Conservation (phyloP, 2,797 vertebrate species). For the Micropoecilia bifurca region DNA sequence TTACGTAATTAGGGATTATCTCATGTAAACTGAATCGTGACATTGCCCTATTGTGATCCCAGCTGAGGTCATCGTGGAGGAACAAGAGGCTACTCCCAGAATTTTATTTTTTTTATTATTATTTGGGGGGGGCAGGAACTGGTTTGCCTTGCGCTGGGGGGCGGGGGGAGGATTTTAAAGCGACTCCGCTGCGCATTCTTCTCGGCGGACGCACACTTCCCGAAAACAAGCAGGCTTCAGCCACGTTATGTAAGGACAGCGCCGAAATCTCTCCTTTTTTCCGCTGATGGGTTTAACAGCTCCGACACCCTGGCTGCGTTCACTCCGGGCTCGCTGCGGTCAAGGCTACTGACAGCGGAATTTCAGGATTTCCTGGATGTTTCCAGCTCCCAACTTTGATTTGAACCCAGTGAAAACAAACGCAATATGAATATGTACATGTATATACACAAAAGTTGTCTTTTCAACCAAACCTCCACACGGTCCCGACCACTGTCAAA, state of each 20-base stretch:
- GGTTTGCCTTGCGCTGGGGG: constrained; percentile 6
- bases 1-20: constrained; percentile 38
- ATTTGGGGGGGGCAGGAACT: neutral
- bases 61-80: constrained; percentile 15
- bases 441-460: neutral
- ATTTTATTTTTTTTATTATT: neutral
- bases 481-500: constrained; percentile 47
- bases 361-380: constrained; percentile 28
- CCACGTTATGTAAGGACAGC: constrained; percentile 64
- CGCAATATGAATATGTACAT: neutral
- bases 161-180: constrained; percentile 3
- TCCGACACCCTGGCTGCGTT: constrained; percentile 3
- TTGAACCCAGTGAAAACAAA: constrained; percentile 8
- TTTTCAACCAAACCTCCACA: neutral
- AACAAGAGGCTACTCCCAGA: constrained; percentile 22
- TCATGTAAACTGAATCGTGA: constrained; percentile 53
- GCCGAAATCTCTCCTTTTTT: constrained; percentile 32
- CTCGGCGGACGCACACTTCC: constrained; percentile 54
- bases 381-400: constrained; percentile 46
- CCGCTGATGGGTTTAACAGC: constrained; percentile 67
- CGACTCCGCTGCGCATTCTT: constrained; percentile 48
- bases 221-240: constrained; percentile 63
- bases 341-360: constrained; percentile 11
- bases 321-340: constrained; percentile 10
- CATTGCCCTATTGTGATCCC: constrained; percentile 32